Evolutionary conservation across 2,888 invertebrate species (phyloP).

Genomic region (Synergus umbraculus): DNA sequence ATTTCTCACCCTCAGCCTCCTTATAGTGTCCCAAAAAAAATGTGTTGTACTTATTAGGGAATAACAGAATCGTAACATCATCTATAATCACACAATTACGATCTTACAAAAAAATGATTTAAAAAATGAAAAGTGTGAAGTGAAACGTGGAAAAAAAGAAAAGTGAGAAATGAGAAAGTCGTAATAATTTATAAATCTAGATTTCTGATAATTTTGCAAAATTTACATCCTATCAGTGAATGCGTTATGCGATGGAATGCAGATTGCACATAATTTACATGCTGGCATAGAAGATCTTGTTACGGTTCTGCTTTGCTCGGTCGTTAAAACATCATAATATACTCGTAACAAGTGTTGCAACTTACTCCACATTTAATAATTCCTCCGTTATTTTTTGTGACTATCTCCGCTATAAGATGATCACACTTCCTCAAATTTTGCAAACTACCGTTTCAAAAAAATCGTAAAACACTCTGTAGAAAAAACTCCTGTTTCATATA

Average conservation of each 20-base stretch:
- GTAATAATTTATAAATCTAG: neutral
- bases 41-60: neutral
- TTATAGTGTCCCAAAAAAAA: neutral
- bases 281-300: neutral
- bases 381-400: conserved; percentile 15
- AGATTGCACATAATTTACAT: conserved; percentile 26
- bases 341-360: conserved; percentile 32
- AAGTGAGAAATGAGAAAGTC: neutral
- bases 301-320: conserved; percentile 28
- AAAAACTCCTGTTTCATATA: neutral
- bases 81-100: no score
- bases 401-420: conserved; percentile 3
- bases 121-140: neutral
- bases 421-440: neutral
- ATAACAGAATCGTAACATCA: no score
- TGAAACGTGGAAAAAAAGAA: neutral
- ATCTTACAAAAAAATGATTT: no score
- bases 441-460: neutral
- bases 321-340: conserved; percentile 26
- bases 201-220: neutral
- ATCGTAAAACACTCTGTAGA: neutral
- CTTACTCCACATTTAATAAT: neutral
- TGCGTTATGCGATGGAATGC: neutral
- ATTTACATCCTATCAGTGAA: neutral
- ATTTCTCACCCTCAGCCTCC: neutral